These are phyloP conservation scores for Megalonaias nervosa DNA, from an alignment of 1,140 invertebrate species.

Conservation along the genomic window DNA sequence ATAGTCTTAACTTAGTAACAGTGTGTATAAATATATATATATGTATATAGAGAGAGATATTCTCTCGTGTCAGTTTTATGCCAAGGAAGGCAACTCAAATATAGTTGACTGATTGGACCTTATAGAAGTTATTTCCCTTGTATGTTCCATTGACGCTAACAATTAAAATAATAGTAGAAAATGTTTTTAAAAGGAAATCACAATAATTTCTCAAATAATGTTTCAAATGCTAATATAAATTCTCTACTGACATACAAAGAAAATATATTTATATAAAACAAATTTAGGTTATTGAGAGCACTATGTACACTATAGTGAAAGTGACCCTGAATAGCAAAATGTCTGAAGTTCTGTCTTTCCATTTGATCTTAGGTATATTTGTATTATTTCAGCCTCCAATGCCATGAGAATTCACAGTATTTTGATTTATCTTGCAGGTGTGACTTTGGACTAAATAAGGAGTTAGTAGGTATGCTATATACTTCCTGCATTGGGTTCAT, in stretches of 20 bases:
- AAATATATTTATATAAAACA: background rate
- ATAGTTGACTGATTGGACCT: background rate
- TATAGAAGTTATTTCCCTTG: background rate
- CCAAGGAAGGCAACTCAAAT: background rate
- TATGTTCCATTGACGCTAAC: background rate
- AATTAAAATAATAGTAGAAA: too few species aligned
- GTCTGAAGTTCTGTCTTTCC: too few species aligned
- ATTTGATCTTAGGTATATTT: too few species aligned
- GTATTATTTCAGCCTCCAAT: too few species aligned
- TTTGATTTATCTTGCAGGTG: conserved; percentile 26
- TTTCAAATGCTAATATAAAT: too few species aligned
- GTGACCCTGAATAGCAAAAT: too few species aligned
- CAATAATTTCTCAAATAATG: too few species aligned
- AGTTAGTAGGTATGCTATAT: conserved; percentile 31
- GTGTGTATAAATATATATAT: background rate
- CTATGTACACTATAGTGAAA: too few species aligned
- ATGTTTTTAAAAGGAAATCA: too few species aligned
- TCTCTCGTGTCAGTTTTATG: too few species aligned
- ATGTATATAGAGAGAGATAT: background rate
- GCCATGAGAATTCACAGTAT: background rate
- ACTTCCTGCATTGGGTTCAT: background rate
- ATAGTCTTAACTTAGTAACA: too few species aligned
- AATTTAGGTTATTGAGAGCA: background rate
- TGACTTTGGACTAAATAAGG: conserved; percentile 35
- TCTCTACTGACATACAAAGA: too few species aligned